Percentiles rank a stretch among this genome's conserved stretches.
These are phyloP conservation scores for Polyergus mexicanus DNA, from an alignment of 1,140 invertebrate species.

Conservation along the genomic window DNA sequence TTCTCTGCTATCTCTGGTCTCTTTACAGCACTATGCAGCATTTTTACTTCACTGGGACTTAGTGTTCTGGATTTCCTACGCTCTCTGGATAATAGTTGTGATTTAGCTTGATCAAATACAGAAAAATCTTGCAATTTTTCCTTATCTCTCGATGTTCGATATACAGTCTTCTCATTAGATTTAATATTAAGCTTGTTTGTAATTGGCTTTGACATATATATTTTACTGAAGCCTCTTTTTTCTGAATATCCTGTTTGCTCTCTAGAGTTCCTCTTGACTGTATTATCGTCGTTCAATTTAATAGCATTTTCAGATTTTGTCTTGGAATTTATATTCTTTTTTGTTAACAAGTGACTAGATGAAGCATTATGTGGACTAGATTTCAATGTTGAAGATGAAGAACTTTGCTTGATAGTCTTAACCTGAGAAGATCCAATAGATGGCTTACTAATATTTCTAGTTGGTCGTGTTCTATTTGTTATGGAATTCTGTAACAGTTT, in stretches of 20 bases:
- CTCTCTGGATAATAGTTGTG: conserved; percentile 61
- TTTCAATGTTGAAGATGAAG: conserved; percentile 13
- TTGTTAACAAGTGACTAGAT: conserved; percentile 24
- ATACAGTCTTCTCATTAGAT: background rate
- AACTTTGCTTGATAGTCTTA: conserved; percentile 50
- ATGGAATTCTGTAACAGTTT: conserved; percentile 47
- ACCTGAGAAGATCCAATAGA: conserved; percentile 29
- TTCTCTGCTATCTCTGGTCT: background rate
- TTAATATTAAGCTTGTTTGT: conserved; percentile 61
- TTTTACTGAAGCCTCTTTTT: conserved; percentile 77
- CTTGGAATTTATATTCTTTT: conserved; percentile 56
- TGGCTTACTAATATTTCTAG: conserved; percentile 43
- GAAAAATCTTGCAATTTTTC: conserved; percentile 25
- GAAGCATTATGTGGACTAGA: conserved; percentile 15
- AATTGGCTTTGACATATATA: conserved; percentile 76
- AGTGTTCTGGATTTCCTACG: conserved; percentile 78
- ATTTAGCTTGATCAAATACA: conserved; percentile 7
- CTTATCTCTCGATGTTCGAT: background rate
- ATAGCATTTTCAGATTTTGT: background rate
- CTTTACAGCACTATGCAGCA: conserved; percentile 68
- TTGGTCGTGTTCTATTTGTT: conserved; percentile 31
- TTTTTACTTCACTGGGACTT: conserved; percentile 81
- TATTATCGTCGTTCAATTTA: conserved; percentile 25
- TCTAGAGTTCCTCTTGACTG: conserved; percentile 47
- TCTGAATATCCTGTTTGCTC: conserved; percentile 65